A percentile compares a stretch with the other conserved stretches of the same genome.
These are phyloP conservation scores for Sphenopsis melanotis DNA, from an alignment of 2,797 vertebrate species.

Conservation along the genomic window DNA sequence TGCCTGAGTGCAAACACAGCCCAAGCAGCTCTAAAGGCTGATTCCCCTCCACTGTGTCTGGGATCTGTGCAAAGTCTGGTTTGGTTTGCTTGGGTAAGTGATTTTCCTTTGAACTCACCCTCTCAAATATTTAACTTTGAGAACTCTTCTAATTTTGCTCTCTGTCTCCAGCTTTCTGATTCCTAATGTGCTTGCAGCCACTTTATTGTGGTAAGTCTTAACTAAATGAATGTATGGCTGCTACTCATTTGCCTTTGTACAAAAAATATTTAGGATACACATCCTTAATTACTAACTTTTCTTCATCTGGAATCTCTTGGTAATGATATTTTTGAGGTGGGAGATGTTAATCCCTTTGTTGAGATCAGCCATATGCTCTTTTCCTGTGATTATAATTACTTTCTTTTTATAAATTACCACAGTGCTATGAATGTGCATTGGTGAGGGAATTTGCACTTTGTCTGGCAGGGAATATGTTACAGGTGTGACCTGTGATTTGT, in stretches of 20 bases:
- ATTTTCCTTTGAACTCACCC: neutral
- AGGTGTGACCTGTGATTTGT: neutral
- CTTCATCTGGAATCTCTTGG: neutral
- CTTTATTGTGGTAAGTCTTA: neutral
- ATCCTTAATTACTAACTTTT: slow-evolving; percentile 14
- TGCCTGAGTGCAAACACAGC: neutral
- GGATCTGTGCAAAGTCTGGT: neutral
- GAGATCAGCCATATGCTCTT: slow-evolving; percentile 8
- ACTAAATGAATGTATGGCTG: neutral
- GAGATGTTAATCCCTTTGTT: slow-evolving; percentile 12
- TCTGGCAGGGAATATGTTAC: neutral
- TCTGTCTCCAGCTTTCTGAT: neutral
- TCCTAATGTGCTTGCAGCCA: neutral
- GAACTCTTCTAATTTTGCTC: neutral
- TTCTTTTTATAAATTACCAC: neutral
- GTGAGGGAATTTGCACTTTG: slow-evolving; percentile 4
- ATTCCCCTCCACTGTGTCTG: neutral
- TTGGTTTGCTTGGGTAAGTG: neutral
- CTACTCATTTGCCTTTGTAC: neutral
- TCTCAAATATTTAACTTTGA: neutral
- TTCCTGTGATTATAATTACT: slow-evolving; percentile 26
- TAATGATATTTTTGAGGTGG: slow-evolving; percentile 4
- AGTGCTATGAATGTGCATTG: neutral
- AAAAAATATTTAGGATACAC: neutral
- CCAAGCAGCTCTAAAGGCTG: neutral